These are phyloP conservation scores for Sialis lutaria DNA, from an alignment of 2,888 invertebrate species.

Conservation along the genomic window DNA sequence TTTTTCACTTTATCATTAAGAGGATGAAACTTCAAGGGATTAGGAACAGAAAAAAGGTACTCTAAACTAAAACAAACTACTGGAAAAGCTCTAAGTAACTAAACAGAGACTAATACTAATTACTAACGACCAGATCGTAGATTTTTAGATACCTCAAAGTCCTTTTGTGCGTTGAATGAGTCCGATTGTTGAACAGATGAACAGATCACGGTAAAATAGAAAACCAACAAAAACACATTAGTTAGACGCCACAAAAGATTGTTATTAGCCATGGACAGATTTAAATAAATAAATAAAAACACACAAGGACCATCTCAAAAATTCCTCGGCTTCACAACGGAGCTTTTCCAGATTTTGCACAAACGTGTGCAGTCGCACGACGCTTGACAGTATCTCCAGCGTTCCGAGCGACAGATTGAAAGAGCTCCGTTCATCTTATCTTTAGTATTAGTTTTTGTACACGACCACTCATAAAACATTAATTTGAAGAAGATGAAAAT, in stretches of 20 bases:
- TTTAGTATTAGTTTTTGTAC: slow-evolving; percentile 8
- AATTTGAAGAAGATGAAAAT: slow-evolving; percentile 15
- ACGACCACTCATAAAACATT: slow-evolving; percentile 25
- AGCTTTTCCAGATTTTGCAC: slow-evolving; percentile 14
- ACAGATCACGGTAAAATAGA: slow-evolving; percentile 33
- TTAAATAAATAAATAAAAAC: slow-evolving; percentile 9
- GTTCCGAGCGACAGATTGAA: slow-evolving; percentile 9
- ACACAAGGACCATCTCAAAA: slow-evolving; percentile 85
- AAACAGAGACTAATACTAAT: slow-evolving; percentile 23
- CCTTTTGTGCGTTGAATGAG: slow-evolving; percentile 49
- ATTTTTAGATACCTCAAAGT: slow-evolving; percentile 59
- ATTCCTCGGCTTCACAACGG: slow-evolving; percentile 47
- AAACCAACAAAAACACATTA: slow-evolving; percentile 46
- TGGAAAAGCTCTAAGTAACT: slow-evolving; percentile 25
- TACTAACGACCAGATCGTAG: slow-evolving; percentile 17
- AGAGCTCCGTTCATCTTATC: slow-evolving; percentile 10
- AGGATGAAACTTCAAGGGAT: no score
- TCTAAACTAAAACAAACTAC: slow-evolving; percentile 20
- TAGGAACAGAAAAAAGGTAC: neutral
- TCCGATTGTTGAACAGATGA: slow-evolving; percentile 39
- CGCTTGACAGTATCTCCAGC: neutral
- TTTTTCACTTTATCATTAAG: no score
- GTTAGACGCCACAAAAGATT: slow-evolving; percentile 18
- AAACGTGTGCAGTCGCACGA: neutral
- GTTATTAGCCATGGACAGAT: neutral